Evolutionary conservation across 2,113 vertebrate species (phyloP), one percentile per base, ranked within the genome.

Genomic region (Chascanopsetta lugubris): DNA sequence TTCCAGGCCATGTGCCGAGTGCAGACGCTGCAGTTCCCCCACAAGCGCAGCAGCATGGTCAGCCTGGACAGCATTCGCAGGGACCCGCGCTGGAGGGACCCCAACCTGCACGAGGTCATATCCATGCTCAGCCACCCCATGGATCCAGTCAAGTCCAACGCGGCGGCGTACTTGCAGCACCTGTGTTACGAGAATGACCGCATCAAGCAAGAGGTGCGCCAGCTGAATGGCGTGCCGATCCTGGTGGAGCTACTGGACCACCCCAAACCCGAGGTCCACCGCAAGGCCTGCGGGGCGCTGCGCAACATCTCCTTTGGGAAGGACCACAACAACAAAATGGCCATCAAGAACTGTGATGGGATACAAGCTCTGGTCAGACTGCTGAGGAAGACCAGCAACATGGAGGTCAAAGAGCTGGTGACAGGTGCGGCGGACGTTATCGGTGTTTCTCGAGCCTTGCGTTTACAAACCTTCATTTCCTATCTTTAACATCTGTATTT

Each of bases 111-210:
- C 0, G 97, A 99, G 79, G 97, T 98, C 13, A 95, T 97, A 5
- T 92, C 96, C 21, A 98, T 98, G 96, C 94, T 98, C 72, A 93
- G 94, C 71, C 96, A 97, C 90, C 96, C 96, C 0, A 95, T 98
- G 57, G 97, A 98, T 79, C 96, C 97, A 0, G 97, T 99, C 75
- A 98, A 98, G 79, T 97, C 97, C 0, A 99, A 99, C 0, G 97
- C 97, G 0, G 97, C 97, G 0, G 97, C 97, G 56, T 99, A 99
- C 56, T 90, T 99, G 6, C 97, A 99, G 87, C 97, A 99, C 87
- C 93, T 99, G 54, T 99, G 97, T 87, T 99, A 98, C 0, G 96
- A 98, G 88, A 99, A 98, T 0, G 97, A 99, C 69, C 93, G 93
- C 15, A 89, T 97, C 61, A 99, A 99, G 70, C 94, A 96, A 68